phyloP scores from a whole-genome alignment of 2,797 vertebrate species.

The Epinephelus awoara region DNA sequence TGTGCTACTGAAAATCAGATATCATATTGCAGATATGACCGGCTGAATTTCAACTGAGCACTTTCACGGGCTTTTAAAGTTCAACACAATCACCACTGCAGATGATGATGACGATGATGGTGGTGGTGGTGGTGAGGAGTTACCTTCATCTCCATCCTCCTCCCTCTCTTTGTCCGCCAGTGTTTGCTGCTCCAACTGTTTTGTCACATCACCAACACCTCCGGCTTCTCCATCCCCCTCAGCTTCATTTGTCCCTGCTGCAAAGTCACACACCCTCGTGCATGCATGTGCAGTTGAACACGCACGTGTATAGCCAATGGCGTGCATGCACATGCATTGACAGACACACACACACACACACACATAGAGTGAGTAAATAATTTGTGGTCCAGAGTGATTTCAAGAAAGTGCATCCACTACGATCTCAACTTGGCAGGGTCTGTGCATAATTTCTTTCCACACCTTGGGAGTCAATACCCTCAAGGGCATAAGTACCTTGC shows the following conservation, averaged over 20 bases:
- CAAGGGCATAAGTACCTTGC: slow-evolving; percentile 81
- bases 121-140: slow-evolving; percentile 33
- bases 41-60: slow-evolving; percentile 33
- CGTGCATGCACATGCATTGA: neutral
- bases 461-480: slow-evolving; percentile 74
- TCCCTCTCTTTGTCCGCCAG: slow-evolving; percentile 94
- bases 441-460: slow-evolving; percentile 75
- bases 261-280: slow-evolving; percentile 74
- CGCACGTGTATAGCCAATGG: slow-evolving; percentile 15
- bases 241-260: slow-evolving; percentile 88
- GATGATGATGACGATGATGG: slow-evolving; percentile 23
- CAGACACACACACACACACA: slow-evolving; percentile 4
- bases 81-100: slow-evolving; percentile 38
- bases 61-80: slow-evolving; percentile 25
- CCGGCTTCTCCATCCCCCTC: slow-evolving; percentile 86
- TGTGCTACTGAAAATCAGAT: slow-evolving; percentile 53
- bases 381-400: slow-evolving; percentile 54
- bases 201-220: slow-evolving; percentile 88
- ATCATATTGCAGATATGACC: slow-evolving; percentile 58
- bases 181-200: slow-evolving; percentile 92
- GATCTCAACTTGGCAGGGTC: slow-evolving; percentile 72
- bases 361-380: slow-evolving; percentile 50
- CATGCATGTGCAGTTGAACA: slow-evolving; percentile 65
- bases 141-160: slow-evolving; percentile 95
- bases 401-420: slow-evolving; percentile 71